A percentile compares a stretch with the other conserved stretches of the same genome.
Evolutionary conservation across 92 coral and sea anemone species (phyloP).

Genomic region (Diadumene lineata): DNA sequence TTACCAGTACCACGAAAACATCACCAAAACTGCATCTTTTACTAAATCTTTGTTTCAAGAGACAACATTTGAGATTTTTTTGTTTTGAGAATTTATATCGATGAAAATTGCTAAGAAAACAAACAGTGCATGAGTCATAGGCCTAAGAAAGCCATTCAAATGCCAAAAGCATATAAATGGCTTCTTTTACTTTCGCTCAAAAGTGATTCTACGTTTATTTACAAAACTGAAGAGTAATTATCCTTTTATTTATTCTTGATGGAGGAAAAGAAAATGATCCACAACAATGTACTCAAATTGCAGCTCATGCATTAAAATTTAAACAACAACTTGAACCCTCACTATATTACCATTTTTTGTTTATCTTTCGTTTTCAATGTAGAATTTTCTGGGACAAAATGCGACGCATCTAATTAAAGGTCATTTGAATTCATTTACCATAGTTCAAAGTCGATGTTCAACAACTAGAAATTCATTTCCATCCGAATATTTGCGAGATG

Average conservation of each 20-base stretch:
- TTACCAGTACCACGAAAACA: not conserved
- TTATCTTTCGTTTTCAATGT: not conserved
- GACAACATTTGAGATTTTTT: not conserved
- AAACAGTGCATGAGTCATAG: conserved; percentile 6
- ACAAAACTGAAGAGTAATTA: no score
- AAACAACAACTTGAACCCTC: not conserved
- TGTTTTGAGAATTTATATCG: not conserved
- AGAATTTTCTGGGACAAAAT: not conserved
- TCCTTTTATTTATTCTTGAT: not conserved
- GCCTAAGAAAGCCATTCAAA: conserved; percentile 5
- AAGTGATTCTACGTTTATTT: not conserved
- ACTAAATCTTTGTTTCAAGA: not conserved
- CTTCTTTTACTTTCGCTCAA: not conserved
- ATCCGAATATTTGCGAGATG: no score
- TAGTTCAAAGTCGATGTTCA: not conserved
- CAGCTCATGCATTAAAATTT: not conserved
- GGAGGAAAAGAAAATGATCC: not conserved
- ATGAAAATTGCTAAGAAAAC: conserved; percentile 7
- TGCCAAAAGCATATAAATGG: conserved; percentile 5
- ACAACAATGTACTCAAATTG: not conserved
- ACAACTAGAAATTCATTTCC: not conserved
- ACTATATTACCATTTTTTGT: not conserved
- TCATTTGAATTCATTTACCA: not conserved
- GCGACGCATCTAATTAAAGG: not conserved
- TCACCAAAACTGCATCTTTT: not conserved